Conservation (phyloP, 2,113 vertebrate genomes). For the Gracilinanus agilis region DNA sequence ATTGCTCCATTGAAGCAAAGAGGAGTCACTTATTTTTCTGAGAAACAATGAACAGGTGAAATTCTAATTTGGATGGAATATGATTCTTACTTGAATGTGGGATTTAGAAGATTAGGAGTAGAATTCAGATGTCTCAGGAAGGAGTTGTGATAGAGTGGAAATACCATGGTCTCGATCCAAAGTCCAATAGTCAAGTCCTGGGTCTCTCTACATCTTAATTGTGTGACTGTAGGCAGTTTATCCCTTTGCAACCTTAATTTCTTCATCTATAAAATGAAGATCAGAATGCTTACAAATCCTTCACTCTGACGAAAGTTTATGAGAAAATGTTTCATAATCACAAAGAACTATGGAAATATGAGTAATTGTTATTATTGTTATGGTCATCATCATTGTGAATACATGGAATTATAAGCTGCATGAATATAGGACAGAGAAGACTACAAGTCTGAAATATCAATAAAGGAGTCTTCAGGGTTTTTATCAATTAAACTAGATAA, state of each 20-base stretch:
- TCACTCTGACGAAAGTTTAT: background rate
- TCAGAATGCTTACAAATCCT: background rate
- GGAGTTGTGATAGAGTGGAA: background rate
- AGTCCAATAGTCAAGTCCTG: background rate
- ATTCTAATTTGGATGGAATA: too few species aligned
- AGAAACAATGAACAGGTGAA: too few species aligned
- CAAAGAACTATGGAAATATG: background rate
- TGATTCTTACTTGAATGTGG: background rate
- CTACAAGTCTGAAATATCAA: background rate
- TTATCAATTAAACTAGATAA: background rate
- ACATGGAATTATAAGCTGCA: background rate
- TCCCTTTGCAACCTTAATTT: background rate
- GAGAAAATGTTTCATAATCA: background rate
- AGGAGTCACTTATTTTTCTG: too few species aligned
- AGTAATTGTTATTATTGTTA: background rate
- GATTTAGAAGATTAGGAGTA: background rate
- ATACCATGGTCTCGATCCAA: background rate
- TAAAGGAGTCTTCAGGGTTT: background rate
- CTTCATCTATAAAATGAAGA: background rate
- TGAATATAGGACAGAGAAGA: background rate
- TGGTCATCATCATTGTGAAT: background rate
- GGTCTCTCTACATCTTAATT: background rate
- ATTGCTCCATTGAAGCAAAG: too few species aligned
- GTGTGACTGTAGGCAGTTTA: background rate
- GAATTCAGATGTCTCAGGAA: background rate